phyloP scores from a whole-genome alignment of 2,113 vertebrate species.

The Tiliqua scincoides region DNA sequence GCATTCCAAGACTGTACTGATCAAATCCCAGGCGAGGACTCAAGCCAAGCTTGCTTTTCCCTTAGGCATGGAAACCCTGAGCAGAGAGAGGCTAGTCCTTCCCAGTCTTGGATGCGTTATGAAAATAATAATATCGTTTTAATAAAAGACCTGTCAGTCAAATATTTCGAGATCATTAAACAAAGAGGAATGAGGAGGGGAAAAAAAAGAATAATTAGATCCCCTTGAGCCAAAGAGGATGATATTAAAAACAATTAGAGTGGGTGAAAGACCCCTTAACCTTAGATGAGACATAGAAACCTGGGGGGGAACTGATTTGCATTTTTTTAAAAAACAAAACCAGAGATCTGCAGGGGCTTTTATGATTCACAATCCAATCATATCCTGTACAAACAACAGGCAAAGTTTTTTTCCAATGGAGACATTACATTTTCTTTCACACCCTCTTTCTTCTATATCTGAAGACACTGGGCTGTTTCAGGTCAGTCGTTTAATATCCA shows the following conservation, averaged over 20 bases:
- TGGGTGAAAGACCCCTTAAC: slow-evolving; percentile 16
- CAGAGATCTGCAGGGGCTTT: neutral
- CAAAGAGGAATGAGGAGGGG: slow-evolving; percentile 20
- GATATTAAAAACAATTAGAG: neutral
- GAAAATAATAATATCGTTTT: slow-evolving; percentile 55
- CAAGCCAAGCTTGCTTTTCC: slow-evolving; percentile 35
- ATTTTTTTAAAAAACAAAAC: slow-evolving; percentile 20
- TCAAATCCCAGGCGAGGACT: slow-evolving; percentile 18
- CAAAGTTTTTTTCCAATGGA: slow-evolving; percentile 14
- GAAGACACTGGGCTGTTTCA: slow-evolving; percentile 5
- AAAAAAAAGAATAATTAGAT: slow-evolving; percentile 40
- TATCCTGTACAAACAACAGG: slow-evolving; percentile 7
- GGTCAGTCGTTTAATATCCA: neutral
- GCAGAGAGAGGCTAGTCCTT: slow-evolving; percentile 1
- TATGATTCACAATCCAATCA: slow-evolving; percentile 5
- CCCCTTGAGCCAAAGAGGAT: slow-evolving; percentile 40
- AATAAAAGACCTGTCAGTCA: slow-evolving; percentile 70
- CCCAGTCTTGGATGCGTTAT: slow-evolving; percentile 32
- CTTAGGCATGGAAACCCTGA: slow-evolving; percentile 72
- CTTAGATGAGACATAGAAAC: slow-evolving; percentile 35
- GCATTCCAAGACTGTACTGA: slow-evolving; percentile 24
- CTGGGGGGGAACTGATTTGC: slow-evolving; percentile 40
- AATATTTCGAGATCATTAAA: slow-evolving; percentile 46
- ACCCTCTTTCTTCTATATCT: neutral
- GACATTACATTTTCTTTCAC: slow-evolving; percentile 16